Percentiles rank a stretch among this genome's conserved stretches.
These are phyloP conservation scores for Athalia cordata DNA, from an alignment of 2,888 invertebrate species.

Conservation along the genomic window DNA sequence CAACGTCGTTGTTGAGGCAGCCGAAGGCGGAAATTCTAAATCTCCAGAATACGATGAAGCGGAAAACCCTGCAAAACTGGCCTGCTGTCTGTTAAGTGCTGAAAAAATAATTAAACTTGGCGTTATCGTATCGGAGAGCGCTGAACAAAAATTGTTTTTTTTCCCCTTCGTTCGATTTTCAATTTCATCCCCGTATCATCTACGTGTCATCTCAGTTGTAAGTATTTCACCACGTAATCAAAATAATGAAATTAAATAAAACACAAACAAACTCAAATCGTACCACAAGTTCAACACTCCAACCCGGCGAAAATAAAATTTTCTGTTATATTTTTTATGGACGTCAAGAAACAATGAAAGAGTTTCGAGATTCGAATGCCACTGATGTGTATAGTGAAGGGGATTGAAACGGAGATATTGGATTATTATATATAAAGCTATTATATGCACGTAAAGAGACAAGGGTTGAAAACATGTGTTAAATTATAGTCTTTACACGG, in stretches of 20 bases:
- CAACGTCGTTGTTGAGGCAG: slow-evolving; percentile 13
- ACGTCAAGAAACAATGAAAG: slow-evolving; percentile 16
- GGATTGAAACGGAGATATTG: slow-evolving; percentile 31
- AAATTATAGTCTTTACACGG: background rate
- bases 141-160: too few species aligned
- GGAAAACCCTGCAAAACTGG: background rate
- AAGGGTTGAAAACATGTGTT: too few species aligned
- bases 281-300: slow-evolving; percentile 4
- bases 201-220: too few species aligned
- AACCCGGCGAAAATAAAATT: slow-evolving; percentile 10
- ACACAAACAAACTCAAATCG: background rate
- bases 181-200: too few species aligned
- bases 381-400: slow-evolving; percentile 23
- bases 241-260: background rate
- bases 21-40: background rate
- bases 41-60: slow-evolving; percentile 21
- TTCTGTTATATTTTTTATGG: slow-evolving; percentile 5
- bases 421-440: too few species aligned
- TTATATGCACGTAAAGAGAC: too few species aligned
- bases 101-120: background rate
- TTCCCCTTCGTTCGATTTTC: too few species aligned
- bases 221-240: too few species aligned
- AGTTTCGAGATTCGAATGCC: slow-evolving; percentile 24
- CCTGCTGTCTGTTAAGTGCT: slow-evolving; percentile 27
- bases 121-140: too few species aligned